Evolutionary conservation across 2,888 invertebrate genomes (phyloP).

Genomic region (Drosophila setosimentum): DNA sequence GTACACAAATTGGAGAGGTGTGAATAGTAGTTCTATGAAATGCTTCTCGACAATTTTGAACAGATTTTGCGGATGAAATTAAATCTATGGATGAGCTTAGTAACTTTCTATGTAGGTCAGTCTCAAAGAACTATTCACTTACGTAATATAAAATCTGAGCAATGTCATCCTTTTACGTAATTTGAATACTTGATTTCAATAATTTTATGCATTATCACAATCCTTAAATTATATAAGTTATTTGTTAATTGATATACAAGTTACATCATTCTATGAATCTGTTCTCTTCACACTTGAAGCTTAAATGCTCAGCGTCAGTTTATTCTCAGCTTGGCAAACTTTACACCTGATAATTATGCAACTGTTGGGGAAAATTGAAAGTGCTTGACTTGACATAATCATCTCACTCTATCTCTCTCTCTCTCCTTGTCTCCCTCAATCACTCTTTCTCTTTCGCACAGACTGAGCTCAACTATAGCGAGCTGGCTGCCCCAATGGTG

Average conservation of each 20-base stretch:
- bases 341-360: slow-evolving; percentile 40
- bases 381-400: slow-evolving; percentile 43
- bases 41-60: slow-evolving; percentile 6
- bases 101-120: not conserved
- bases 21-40: slow-evolving; percentile 23
- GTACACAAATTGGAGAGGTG: slow-evolving; percentile 33
- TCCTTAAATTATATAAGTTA: not conserved
- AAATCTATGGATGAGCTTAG: not conserved
- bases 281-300: not conserved
- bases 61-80: slow-evolving; percentile 8
- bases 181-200: not conserved
- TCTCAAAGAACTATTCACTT: not conserved
- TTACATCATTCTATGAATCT: not conserved
- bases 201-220: not conserved
- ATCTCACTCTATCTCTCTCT: not conserved
- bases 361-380: slow-evolving; percentile 23
- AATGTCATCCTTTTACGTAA: not conserved
- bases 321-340: not conserved
- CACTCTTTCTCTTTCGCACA: slow-evolving; percentile 36
- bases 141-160: not conserved
- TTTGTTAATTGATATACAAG: not conserved
- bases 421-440: not conserved
- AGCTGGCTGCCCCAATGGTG: slow-evolving; percentile 76
- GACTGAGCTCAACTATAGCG: slow-evolving; percentile 84
- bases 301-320: not conserved